Evolutionary conservation across 2,888 invertebrate genomes (phyloP).

Genomic region (Tetranychus piercei): DNA sequence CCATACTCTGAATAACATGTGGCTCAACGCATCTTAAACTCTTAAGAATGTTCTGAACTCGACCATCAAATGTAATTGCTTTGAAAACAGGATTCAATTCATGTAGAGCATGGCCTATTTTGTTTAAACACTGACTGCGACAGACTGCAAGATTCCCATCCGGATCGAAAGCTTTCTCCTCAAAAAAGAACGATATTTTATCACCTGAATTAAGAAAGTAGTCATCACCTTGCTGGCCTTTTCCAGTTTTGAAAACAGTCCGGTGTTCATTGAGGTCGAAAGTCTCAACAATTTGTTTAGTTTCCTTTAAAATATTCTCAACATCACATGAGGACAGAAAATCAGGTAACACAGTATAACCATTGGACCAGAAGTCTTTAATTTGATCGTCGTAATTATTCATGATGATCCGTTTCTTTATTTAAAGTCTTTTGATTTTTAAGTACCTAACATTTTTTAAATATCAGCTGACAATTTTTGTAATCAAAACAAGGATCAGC

Average conservation of each 20-base stretch:
- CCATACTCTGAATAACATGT: slow-evolving; percentile 84
- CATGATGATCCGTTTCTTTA: not conserved
- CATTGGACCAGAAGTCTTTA: not conserved
- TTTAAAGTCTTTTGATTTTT: too few species aligned
- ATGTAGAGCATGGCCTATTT: slow-evolving; percentile 77
- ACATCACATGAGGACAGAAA: not conserved
- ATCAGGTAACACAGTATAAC: not conserved
- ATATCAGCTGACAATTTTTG: too few species aligned
- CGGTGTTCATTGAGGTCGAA: not conserved
- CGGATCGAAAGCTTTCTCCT: slow-evolving; percentile 54
- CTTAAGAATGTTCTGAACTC: slow-evolving; percentile 55
- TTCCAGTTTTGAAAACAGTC: not conserved
- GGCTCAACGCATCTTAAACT: slow-evolving; percentile 57
- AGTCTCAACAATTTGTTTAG: not conserved
- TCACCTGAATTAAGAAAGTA: slow-evolving; percentile 83
- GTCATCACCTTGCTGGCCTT: not conserved
- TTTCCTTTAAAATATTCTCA: not conserved
- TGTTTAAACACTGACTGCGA: slow-evolving; percentile 42
- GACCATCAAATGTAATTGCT: slow-evolving; percentile 60
- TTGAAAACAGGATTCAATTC: slow-evolving; percentile 58
- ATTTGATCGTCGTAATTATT: not conserved
- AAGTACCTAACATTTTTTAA: too few species aligned
- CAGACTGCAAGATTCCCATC: slow-evolving; percentile 38
- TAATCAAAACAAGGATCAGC: too few species aligned
- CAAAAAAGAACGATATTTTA: slow-evolving; percentile 78